A percentile compares a stretch with the other conserved stretches of the same genome.
Evolutionary conservation across 1,140 invertebrate genomes (phyloP).

Genomic region (Drosophila quadrilineata): DNA sequence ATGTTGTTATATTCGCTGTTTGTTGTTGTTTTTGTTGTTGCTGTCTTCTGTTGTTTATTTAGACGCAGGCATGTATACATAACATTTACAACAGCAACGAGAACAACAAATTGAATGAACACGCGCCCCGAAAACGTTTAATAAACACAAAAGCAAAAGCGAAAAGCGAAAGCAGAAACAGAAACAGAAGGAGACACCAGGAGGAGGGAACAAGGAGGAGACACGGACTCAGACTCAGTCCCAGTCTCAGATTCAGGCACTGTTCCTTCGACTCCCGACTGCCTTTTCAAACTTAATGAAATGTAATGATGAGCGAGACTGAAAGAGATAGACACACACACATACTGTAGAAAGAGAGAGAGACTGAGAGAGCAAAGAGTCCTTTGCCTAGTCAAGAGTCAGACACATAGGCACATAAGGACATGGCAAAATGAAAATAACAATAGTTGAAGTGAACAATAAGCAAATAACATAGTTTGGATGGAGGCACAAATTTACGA

Average conservation of each 20-base stretch:
- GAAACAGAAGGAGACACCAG: constrained; percentile 16
- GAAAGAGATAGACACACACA: neutral
- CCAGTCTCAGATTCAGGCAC: too few species aligned
- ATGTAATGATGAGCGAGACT: constrained; percentile 64
- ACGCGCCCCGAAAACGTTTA: constrained; percentile 74
- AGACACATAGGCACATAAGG: too few species aligned
- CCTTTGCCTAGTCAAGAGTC: constrained; percentile 16
- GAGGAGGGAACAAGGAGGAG: too few species aligned
- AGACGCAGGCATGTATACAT: constrained; percentile 71
- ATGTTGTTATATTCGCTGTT: constrained; percentile 11
- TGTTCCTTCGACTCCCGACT: too few species aligned
- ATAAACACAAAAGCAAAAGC: constrained; percentile 65
- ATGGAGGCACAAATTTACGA: too few species aligned
- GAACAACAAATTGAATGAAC: constrained; percentile 71
- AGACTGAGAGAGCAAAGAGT: neutral
- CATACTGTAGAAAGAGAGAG: too few species aligned
- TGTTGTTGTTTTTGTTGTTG: constrained; percentile 30
- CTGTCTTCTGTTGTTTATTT: constrained; percentile 54
- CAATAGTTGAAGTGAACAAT: too few species aligned
- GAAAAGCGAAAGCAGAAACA: constrained; percentile 21
- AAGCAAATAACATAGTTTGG: constrained; percentile 28
- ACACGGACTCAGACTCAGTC: too few species aligned
- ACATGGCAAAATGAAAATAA: too few species aligned
- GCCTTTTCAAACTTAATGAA: constrained; percentile 62
- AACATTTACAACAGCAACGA: constrained; percentile 54